Base-by-base conservation (phyloP, 2,113 vertebrate species). In the Vulpes ferrilata region DNA sequence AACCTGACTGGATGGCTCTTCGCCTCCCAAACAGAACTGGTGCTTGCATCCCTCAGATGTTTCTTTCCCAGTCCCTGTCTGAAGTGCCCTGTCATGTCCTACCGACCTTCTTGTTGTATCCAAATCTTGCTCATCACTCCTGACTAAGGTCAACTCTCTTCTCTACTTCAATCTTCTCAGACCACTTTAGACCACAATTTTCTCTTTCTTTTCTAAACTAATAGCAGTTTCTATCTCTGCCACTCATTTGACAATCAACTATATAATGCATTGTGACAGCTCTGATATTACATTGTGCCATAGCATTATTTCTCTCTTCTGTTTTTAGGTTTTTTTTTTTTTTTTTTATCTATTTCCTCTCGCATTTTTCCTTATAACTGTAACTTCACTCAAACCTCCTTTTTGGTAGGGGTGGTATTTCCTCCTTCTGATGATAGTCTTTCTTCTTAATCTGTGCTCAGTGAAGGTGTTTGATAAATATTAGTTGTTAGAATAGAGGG, bases 211-310 rank as follows among this genome's bases (percentile, higher is more conserved):
- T 96, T 92, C 88, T 83, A 96, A 95, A 96, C 96, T 95, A 97
- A 98, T 96, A 98, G 97, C 88, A 90, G 98, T 98, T 97, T 96
- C 97, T 97, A 88, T 94, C 90, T n/a, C 96, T 98, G 98, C 93
- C 97, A 98, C 71, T 98, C 98, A 97, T 98, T 98, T 97, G 97
- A 98, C 98, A 98, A 97, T 98, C 97, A 95, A 96, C 93, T 97
- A 93, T 98, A 86, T 98, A 98, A 98, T 98, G 94, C 97, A 88
- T 96, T 98, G 96, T 98, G 98, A 98, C 98, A 98, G 97, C 93
- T 97, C 95, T 95, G 96, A 97, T 98, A 98, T 97, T 95, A 95
- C 98, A 96, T 95, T 94, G 97, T 88, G 73, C 95, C 95, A 90
- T 97, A 88, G 92, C 32, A 0, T 98, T 96, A 97, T 97, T 97